Evolutionary conservation across 92 coral and sea anemone species (phyloP).

Genomic region (Siderastrea radians): DNA sequence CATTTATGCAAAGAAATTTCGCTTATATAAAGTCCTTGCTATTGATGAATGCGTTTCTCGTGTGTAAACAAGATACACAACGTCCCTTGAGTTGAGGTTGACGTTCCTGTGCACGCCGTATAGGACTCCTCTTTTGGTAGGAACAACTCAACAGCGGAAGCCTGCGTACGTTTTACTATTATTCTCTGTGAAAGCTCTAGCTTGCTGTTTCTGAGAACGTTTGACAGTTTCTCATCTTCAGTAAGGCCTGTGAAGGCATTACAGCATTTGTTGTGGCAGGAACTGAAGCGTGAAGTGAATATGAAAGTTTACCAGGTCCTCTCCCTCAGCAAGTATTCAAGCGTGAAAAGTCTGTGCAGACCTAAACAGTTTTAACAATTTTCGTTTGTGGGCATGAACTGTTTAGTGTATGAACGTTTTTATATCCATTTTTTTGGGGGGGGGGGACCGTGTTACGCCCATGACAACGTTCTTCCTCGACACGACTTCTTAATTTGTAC

Average conservation of each 20-base stretch:
- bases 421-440: neutral
- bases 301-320: neutral
- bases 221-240: neutral
- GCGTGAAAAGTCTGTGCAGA: neutral
- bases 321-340: neutral
- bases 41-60: neutral
- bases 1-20: neutral
- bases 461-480: neutral
- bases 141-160: neutral
- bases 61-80: neutral
- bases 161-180: neutral
- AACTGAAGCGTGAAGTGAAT: neutral
- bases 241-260: too few species aligned
- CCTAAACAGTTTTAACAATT: neutral
- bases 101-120: neutral
- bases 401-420: neutral
- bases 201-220: neutral
- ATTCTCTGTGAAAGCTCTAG: neutral
- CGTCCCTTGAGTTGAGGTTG: neutral
- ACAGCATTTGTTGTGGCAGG: too few species aligned
- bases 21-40: neutral
- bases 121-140: neutral
- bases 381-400: neutral
- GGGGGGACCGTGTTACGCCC: too few species aligned
- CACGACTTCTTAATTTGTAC: neutral